Evolutionary conservation across 1,140 invertebrate genomes (phyloP).

Genomic region (Akabosia matsudoensis): DNA sequence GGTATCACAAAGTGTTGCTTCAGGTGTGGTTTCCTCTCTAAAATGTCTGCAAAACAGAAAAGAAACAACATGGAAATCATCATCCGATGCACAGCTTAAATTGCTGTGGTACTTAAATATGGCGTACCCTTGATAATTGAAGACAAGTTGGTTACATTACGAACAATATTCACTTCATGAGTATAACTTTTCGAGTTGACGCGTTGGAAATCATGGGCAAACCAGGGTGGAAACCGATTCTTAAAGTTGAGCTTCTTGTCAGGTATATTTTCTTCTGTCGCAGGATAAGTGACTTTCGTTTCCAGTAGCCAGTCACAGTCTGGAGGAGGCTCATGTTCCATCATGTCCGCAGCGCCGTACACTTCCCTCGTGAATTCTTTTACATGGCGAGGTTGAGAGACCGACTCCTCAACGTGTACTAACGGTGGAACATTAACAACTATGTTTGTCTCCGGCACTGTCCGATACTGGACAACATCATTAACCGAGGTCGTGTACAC

Average conservation of each 20-base stretch:
- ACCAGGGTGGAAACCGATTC: slow-evolving; percentile 8
- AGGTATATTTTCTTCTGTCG: neutral
- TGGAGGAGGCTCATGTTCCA: neutral
- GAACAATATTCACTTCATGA: neutral
- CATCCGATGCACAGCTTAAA: no score
- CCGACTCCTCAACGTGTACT: neutral
- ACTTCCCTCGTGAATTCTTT: neutral
- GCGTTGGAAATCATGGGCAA: neutral
- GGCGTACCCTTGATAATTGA: neutral
- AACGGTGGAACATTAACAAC: neutral
- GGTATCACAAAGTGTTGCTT: slow-evolving; percentile 21
- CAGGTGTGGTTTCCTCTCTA: slow-evolving; percentile 6
- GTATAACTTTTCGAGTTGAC: slow-evolving; percentile 1
- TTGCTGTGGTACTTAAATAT: no score
- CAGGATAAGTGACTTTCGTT: neutral
- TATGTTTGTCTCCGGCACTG: neutral
- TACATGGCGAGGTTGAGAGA: neutral
- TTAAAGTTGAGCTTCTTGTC: neutral
- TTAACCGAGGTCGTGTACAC: neutral
- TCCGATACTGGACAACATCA: neutral
- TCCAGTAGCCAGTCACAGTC: neutral
- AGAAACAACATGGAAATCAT: no score
- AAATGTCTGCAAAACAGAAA: neutral
- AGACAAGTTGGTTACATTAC: neutral
- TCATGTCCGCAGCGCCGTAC: neutral